phyloP scores from a whole-genome alignment of 2,888 invertebrate species.

The Cybosia mesomella region DNA sequence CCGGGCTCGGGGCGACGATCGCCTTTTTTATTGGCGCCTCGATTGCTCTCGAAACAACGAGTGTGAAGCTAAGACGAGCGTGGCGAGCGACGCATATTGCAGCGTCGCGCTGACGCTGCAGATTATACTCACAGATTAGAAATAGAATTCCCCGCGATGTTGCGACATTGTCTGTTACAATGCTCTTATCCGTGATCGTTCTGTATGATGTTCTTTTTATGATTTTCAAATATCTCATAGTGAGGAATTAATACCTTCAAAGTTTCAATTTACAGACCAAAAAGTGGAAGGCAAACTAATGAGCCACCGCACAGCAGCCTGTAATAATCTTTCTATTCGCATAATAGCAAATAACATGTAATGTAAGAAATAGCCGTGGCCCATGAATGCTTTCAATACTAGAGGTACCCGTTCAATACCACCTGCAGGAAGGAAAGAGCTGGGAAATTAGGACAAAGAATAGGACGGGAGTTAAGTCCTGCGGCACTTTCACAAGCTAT shows the following conservation, averaged over 20 bases:
- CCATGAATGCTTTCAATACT: too few relatives aligned
- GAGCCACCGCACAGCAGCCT: too few relatives aligned
- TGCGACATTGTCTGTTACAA: conserved; percentile 60
- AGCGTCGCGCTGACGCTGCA: conserved; percentile 75
- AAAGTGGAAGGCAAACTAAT: not conserved
- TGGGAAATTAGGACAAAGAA: too few relatives aligned
- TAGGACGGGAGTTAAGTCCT: too few relatives aligned
- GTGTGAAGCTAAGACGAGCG: conserved; percentile 66
- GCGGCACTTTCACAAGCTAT: too few relatives aligned
- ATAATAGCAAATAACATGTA: too few relatives aligned
- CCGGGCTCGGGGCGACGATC: conserved; percentile 83
- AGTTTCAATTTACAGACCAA: not conserved
- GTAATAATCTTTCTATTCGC: too few relatives aligned
- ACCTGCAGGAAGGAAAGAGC: too few relatives aligned
- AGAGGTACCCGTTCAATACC: too few relatives aligned
- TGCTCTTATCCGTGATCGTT: conserved; percentile 37
- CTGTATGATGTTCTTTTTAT: conserved; percentile 8
- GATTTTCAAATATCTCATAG: not conserved
- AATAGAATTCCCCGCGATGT: conserved; percentile 71
- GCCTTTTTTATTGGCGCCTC: conserved; percentile 87
- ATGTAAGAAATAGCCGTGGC: too few relatives aligned
- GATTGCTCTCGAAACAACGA: conserved; percentile 86
- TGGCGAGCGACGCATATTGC: conserved; percentile 71
- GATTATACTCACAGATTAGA: conserved; percentile 82
- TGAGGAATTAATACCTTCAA: not conserved